Evolutionary conservation across 64 coral and sea anemone species (phyloP).

Genomic region (Montipora capricornis): DNA sequence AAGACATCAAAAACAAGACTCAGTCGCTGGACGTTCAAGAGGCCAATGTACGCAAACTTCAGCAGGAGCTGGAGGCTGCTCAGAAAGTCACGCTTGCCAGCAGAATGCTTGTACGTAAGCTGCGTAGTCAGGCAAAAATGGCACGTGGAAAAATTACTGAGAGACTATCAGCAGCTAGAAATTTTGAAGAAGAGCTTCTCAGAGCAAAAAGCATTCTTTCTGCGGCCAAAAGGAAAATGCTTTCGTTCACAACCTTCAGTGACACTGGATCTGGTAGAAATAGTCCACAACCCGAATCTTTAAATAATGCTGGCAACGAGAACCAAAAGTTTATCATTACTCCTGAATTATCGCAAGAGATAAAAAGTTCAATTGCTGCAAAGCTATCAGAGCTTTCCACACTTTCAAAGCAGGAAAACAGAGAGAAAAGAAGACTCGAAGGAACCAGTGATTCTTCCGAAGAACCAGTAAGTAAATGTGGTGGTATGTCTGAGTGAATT

Average conservation of each 20-base stretch:
- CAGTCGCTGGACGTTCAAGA: slow-evolving; percentile 33
- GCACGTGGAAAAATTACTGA: slow-evolving; percentile 70
- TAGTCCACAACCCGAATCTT: background rate
- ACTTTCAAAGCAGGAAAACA: background rate
- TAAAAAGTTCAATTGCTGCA: slow-evolving; percentile 57
- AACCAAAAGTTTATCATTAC: slow-evolving; percentile 52
- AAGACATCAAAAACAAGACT: slow-evolving; percentile 26
- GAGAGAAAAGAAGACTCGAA: slow-evolving; percentile 52
- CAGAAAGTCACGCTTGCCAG: slow-evolving; percentile 47
- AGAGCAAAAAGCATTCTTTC: slow-evolving; percentile 90
- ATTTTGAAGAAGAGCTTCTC: slow-evolving; percentile 83
- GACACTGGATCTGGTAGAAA: slow-evolving; percentile 37
- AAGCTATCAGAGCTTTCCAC: slow-evolving; percentile 5
- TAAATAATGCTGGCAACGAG: slow-evolving; percentile 27
- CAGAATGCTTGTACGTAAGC: slow-evolving; percentile 44
- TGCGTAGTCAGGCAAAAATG: slow-evolving; percentile 53
- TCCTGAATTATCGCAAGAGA: slow-evolving; percentile 43
- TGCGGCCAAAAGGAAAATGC: slow-evolving; percentile 67
- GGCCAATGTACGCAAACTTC: slow-evolving; percentile 46
- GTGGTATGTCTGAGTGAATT: background rate
- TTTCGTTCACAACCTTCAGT: background rate
- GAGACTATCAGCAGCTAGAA: slow-evolving; percentile 53
- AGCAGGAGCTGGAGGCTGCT: slow-evolving; percentile 46
- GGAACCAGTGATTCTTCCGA: slow-evolving; percentile 46
- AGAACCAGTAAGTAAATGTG: slow-evolving; percentile 39